Evolutionary conservation across 2,797 vertebrate species (phyloP), one percentile per base, ranked within the genome.

Genomic region (Vireo griseus): DNA sequence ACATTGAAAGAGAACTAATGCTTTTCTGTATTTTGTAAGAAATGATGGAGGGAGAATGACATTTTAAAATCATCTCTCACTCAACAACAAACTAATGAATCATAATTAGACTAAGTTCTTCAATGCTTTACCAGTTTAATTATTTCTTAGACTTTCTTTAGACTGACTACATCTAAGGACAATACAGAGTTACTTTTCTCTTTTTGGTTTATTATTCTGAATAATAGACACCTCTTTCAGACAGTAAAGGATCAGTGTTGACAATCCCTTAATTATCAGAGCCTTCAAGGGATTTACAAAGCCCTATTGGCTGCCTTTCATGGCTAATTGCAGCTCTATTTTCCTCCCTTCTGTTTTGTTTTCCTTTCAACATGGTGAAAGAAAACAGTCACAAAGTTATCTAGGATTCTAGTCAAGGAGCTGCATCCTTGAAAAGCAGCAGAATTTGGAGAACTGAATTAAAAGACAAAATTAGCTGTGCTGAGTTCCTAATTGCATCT

Each of bases 241-340:
- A 55, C 19, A 87, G 13, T n/a, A 52, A 94, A 58, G 28, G 33
- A 92, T 84, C 47, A 59, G 4, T 86, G 44, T 50, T 92, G 76
- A 78, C 39, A 86, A 84, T 77, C n/a, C 29, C 29, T 80, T 91
- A 94, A 92, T 80, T 92, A 58, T 88, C 31, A 92, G 20, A 76
- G 31, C 14, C 62, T 92, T 95, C 86, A 86, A 89, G 39, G 21
- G 76, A 62, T 95, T 91, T 86, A 13, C 55, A 89, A 79, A 93
- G 29, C 66, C 25, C 31, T 51, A 37, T 51, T 67, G 62, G 47
- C 19, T 89, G 65, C 25, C 29, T 86, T 92, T 79, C 68, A 62
- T 37, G 92, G 54, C 13, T 80, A 83, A 90, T 71, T 91, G 86
- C 39, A 88, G 26, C 26, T 86, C 37, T 81, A 11, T 71, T 78